These are phyloP conservation scores for Otis tarda DNA, from an alignment of 2,113 vertebrate species.

Conservation along the genomic window DNA sequence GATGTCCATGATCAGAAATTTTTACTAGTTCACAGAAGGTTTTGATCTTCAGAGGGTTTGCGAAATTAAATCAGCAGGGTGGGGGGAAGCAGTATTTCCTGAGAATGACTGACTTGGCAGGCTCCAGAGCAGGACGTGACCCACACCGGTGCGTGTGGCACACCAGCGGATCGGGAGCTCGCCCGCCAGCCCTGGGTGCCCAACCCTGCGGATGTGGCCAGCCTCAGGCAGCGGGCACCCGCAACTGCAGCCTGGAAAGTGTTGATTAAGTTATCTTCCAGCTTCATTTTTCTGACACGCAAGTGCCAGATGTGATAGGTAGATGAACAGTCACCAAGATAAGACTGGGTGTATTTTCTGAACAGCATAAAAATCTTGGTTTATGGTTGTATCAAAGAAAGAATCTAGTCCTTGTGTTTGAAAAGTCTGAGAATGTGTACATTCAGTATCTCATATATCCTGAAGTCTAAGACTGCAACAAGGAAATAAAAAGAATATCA, in stretches of 20 bases:
- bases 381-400: not conserved
- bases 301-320: not conserved
- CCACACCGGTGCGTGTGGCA: not conserved
- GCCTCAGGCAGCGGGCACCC: accelerated
- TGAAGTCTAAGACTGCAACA: not conserved
- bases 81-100: not conserved
- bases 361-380: not conserved
- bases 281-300: not conserved
- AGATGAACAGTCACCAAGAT: not conserved
- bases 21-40: not conserved
- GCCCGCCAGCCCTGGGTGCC: accelerated
- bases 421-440: not conserved
- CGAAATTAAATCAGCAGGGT: not conserved
- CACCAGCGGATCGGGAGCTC: not conserved
- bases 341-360: not conserved
- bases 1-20: not conserved
- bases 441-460: not conserved
- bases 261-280: not conserved
- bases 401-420: not conserved
- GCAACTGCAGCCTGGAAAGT: not conserved
- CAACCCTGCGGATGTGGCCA: not conserved
- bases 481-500: not conserved
- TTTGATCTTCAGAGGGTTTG: not conserved
- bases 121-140: not conserved
- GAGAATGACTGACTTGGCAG: not conserved